Evolutionary conservation across 2,888 invertebrate species (phyloP).

Genomic region (Nineta flava): DNA sequence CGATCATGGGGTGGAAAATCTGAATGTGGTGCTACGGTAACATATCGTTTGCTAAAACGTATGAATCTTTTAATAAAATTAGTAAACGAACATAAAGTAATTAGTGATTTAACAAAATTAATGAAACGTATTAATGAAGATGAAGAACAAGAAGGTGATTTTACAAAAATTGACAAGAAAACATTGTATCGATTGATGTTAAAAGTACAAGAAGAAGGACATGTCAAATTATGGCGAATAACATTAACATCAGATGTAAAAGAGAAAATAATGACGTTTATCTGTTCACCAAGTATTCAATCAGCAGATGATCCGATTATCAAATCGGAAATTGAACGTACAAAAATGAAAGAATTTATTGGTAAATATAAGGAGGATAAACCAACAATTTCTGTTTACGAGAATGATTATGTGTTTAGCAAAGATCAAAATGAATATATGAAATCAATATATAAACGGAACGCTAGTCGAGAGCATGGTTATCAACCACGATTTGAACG

Average conservation of each 20-base stretch:
- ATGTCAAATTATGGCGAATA: slow-evolving; percentile 36
- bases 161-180: slow-evolving; percentile 43
- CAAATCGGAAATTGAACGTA: slow-evolving; percentile 41
- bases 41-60: slow-evolving; percentile 33
- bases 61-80: slow-evolving; percentile 44
- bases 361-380: slow-evolving; percentile 24
- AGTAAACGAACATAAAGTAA: slow-evolving; percentile 39
- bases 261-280: slow-evolving; percentile 31
- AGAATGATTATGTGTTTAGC: background rate
- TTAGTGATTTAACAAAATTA: slow-evolving; percentile 35
- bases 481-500: slow-evolving; percentile 48
- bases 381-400: background rate
- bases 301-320: slow-evolving; percentile 30
- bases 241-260: slow-evolving; percentile 28
- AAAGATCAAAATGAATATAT: background rate
- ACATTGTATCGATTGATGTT: slow-evolving; percentile 42
- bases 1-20: background rate
- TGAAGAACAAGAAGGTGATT: slow-evolving; percentile 36
- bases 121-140: slow-evolving; percentile 34
- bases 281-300: slow-evolving; percentile 34
- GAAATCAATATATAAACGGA: background rate
- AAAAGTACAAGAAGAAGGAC: slow-evolving; percentile 37
- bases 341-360: slow-evolving; percentile 36
- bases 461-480: slow-evolving; percentile 29
- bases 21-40: slow-evolving; percentile 15